A percentile compares a stretch with the other conserved stretches of the same genome.
Conservation (phyloP, 2,888 invertebrate genomes). For the Monoplex corrugatus region DNA sequence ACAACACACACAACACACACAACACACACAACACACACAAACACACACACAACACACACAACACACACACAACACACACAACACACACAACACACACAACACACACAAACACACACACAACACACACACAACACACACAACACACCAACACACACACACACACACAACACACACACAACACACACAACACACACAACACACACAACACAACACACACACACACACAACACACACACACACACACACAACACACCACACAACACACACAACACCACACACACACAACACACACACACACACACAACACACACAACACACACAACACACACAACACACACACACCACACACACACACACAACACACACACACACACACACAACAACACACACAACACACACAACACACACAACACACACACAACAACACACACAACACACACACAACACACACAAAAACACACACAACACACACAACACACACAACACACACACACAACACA, state of each 20-base stretch:
- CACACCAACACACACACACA: background rate
- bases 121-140: background rate
- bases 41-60: conserved; percentile 5
- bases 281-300: background rate
- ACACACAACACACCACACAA: background rate
- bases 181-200: background rate
- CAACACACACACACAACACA: conserved; percentile 1
- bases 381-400: background rate
- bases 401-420: too few relatives aligned
- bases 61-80: background rate
- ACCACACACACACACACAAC: background rate
- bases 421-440: background rate
- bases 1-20: too few relatives aligned
- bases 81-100: too few relatives aligned
- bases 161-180: conserved; percentile 10
- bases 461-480: conserved; percentile 14
- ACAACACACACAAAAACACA: background rate
- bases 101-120: background rate
- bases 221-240: background rate
- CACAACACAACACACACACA: background rate
- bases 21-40: background rate
- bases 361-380: background rate
- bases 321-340: background rate
- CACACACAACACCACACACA: background rate
- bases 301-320: too few relatives aligned